Base-by-base conservation (phyloP, 92 coral and sea anemone genomes). In the Bergia sp. region DNA sequence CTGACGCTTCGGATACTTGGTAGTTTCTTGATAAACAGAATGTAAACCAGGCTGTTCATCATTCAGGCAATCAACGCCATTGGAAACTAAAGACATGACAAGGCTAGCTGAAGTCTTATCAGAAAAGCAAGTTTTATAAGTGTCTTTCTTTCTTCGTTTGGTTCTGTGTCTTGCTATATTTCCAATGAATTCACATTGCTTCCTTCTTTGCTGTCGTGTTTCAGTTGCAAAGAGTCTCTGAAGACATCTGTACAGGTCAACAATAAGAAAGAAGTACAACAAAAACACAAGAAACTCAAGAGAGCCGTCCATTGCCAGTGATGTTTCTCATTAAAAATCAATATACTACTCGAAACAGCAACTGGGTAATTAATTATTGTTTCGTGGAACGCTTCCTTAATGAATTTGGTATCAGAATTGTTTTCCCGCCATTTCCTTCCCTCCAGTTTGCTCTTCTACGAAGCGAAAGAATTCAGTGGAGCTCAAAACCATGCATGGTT, bases 241-340 rank as follows among this genome's bases (percentile, higher is more conserved):
- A 2, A 78, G 36, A 45, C 55, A 47, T n/a, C 64, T 78, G 55
- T 9, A 45, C 37, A 78, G 55, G 82, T 78, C 82, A 78, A 78
- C 2, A 7, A 78, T 47, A 23, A 78, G 55, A 11, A 36, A 47
- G 4, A 21, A 44, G 18, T 78, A 78, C 82, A 78, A 47, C 61
- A 79, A 7, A 79, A 79, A 79, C 11, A 79, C 82, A 4, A 79
- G 64, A 29, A 79, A 47, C 82, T 79, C 82, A 7, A 79, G 1
- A 79, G 82, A 79, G 0, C 82, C 82, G 21, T 79, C 37, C 65
- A 79, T 79, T 49, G 53, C 3, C 49, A 45, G 47, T 44, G 1
- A 8, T 21, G 11, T 7, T 15, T 29, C 13, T 20, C 23, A 41
- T 12, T 42, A 40, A 77, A 44, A 42, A 39, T 43, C 57, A 77